Conservation (phyloP, 2,888 invertebrate species). For the Zaprionus bogoriensis region DNA sequence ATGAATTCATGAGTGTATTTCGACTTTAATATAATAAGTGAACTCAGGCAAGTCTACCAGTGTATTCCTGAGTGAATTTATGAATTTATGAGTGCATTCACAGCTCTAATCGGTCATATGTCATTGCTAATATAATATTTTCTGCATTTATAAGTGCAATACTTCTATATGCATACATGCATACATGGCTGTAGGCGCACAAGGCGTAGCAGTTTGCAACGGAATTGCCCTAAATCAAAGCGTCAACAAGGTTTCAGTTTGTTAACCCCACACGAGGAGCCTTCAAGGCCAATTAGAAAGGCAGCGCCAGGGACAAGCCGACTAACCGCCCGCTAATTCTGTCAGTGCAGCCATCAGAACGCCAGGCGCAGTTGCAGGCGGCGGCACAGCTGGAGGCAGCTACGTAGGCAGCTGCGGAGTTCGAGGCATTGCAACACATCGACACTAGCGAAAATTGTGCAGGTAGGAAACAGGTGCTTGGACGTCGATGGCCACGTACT, state of each 20-base stretch:
- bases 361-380: background rate
- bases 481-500: slow-evolving; percentile 37
- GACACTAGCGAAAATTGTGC: slow-evolving; percentile 33
- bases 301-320: slow-evolving; percentile 15
- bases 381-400: background rate
- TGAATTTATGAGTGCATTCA: background rate
- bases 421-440: slow-evolving; percentile 24
- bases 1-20: background rate
- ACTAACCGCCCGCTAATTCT: slow-evolving; percentile 58
- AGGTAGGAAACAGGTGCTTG: slow-evolving; percentile 38
- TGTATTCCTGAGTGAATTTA: background rate
- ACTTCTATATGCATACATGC: background rate
- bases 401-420: slow-evolving; percentile 8
- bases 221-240: slow-evolving; percentile 14
- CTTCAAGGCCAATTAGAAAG: slow-evolving; percentile 61
- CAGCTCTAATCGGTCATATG: background rate
- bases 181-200: background rate
- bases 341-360: slow-evolving; percentile 65
- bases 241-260: slow-evolving; percentile 14
- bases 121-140: too few relatives aligned
- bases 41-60: too few relatives aligned
- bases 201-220: background rate
- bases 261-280: slow-evolving; percentile 6
- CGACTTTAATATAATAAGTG: background rate
- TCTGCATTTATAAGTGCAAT: background rate